A percentile compares a stretch with the other conserved stretches of the same genome.
phyloP scores from a whole-genome alignment of 2,113 vertebrate genomes.

The Melierax canorus region DNA sequence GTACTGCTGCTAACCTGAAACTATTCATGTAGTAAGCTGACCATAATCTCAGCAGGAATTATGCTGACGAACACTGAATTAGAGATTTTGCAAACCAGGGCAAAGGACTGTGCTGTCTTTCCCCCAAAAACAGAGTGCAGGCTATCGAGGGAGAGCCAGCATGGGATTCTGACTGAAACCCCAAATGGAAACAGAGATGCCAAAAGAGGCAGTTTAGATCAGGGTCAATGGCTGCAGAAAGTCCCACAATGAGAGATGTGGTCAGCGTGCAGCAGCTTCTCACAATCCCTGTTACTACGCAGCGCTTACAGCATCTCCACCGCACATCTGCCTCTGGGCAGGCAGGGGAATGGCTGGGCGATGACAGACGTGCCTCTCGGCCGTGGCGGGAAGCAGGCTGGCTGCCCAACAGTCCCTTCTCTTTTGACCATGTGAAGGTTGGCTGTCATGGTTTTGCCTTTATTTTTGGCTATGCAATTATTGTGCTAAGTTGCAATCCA shows the following conservation, averaged over 20 bases:
- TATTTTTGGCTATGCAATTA: background rate
- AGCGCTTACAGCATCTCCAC: background rate
- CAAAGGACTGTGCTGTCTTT: background rate
- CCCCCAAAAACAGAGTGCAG: background rate
- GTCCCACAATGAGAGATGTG: background rate
- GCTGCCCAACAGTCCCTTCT: background rate
- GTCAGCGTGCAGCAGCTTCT: background rate
- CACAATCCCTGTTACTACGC: background rate
- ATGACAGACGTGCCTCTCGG: rapidly evolving
- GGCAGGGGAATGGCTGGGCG: background rate
- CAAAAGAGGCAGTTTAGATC: background rate
- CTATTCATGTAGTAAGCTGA: background rate
- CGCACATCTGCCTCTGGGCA: background rate
- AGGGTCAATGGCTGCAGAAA: background rate
- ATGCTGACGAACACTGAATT: background rate
- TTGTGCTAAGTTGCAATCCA: background rate
- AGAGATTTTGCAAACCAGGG: background rate
- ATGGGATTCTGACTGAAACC: background rate
- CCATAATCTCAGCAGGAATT: background rate
- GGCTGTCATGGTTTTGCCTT: background rate
- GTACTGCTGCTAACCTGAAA: background rate
- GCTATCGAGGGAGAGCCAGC: background rate
- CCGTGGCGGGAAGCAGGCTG: background rate
- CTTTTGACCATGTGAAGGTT: background rate
- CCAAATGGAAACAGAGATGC: background rate